Percentiles rank a stretch among this genome's conserved stretches.
phyloP scores from a whole-genome alignment of 1,140 invertebrate genomes.

The Drosophila hydei region DNA sequence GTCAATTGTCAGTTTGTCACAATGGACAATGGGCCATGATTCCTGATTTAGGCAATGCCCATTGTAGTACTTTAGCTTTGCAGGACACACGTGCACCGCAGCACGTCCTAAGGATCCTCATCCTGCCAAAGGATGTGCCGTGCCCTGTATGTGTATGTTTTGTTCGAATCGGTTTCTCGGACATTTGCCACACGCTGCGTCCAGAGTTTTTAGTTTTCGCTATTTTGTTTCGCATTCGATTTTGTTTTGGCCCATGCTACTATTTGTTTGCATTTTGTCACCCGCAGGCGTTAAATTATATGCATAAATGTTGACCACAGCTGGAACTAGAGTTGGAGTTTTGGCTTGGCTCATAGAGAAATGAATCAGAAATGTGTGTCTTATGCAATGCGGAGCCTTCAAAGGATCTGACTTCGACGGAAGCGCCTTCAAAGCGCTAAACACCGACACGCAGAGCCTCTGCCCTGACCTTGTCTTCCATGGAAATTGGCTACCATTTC shows the following conservation, averaged over 20 bases:
- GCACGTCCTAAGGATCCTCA: slow-evolving; percentile 10
- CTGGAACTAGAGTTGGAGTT: slow-evolving; percentile 18
- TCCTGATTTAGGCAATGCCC: slow-evolving; percentile 26
- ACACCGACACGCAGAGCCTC: slow-evolving; percentile 18
- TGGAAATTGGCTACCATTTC: slow-evolving; percentile 4
- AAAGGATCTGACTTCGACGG: slow-evolving; percentile 32
- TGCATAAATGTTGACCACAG: slow-evolving; percentile 67
- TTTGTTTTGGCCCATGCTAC: slow-evolving; percentile 35
- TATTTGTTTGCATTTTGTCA: slow-evolving; percentile 36
- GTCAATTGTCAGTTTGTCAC: slow-evolving; percentile 37
- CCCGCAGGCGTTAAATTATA: slow-evolving; percentile 50
- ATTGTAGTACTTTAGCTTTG: slow-evolving; percentile 26
- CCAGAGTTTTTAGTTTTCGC: background rate
- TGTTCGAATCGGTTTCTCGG: slow-evolving; percentile 68
- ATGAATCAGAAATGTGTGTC: slow-evolving; percentile 1
- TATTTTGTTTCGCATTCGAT: slow-evolving; percentile 2
- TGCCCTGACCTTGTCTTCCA: slow-evolving; percentile 39
- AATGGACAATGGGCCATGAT: slow-evolving; percentile 46
- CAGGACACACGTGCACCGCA: slow-evolving; percentile 50
- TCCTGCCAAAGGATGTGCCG: slow-evolving; percentile 30
- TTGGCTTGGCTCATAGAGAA: too few species aligned
- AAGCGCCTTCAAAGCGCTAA: slow-evolving; percentile 59
- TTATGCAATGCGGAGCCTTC: slow-evolving; percentile 52
- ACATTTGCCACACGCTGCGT: slow-evolving; percentile 66
- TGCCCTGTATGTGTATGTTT: slow-evolving; percentile 25